Conservation (phyloP, 2,113 vertebrate genomes). For the Dasypus novemcinctus region DNA sequence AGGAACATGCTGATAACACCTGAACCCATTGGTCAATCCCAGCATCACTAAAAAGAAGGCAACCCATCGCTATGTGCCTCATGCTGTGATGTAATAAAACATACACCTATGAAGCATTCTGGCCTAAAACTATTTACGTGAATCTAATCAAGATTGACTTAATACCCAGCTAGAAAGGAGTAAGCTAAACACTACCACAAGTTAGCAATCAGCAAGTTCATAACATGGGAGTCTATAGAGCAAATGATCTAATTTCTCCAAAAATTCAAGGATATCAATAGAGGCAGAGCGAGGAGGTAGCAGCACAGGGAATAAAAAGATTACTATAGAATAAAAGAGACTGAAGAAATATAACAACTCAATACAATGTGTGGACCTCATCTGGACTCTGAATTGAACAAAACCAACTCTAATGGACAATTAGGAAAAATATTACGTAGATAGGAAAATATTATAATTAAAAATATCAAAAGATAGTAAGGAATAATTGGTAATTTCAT, state of each 20-base stretch:
- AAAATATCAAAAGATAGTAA: not conserved
- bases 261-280: not conserved
- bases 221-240: not conserved
- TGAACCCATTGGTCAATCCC: not conserved
- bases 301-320: not conserved
- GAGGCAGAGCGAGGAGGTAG: not conserved
- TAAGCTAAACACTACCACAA: not conserved
- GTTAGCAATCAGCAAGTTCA: not conserved
- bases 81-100: not conserved
- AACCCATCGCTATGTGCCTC: not conserved
- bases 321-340: not conserved
- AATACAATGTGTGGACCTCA: not conserved
- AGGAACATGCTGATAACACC: not conserved
- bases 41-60: not conserved
- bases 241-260: not conserved
- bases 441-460: no score
- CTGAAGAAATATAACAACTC: not conserved
- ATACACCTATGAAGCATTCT: not conserved
- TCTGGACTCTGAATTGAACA: not conserved
- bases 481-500: not conserved
- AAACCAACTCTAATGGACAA: not conserved
- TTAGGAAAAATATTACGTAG: not conserved
- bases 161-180: not conserved
- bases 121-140: not conserved
- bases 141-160: not conserved